These are phyloP conservation scores for Drosophila emarginata DNA, from an alignment of 2,888 invertebrate genomes.

Conservation along the genomic window DNA sequence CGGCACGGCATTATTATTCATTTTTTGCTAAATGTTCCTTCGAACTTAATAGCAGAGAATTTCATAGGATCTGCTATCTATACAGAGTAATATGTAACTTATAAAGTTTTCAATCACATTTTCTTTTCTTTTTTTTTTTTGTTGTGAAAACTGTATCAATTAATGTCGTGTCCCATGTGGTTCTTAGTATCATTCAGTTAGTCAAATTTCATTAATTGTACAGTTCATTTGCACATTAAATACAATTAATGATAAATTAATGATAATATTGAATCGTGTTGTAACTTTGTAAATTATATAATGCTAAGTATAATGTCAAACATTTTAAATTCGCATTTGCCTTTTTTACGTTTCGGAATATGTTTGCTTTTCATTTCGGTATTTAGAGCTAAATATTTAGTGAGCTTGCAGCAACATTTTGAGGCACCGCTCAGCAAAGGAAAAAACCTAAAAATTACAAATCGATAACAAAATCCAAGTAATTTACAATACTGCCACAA, in stretches of 20 bases:
- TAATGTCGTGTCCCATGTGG: background rate
- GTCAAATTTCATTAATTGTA: slow-evolving; percentile 47
- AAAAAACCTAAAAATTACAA: slow-evolving; percentile 16
- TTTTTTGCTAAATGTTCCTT: too few relatives aligned
- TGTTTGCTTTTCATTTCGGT: slow-evolving; percentile 57
- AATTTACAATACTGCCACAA: slow-evolving; percentile 78
- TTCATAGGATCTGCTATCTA: too few relatives aligned
- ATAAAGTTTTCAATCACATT: too few relatives aligned
- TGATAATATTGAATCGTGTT: slow-evolving; percentile 19
- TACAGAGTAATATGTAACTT: too few relatives aligned
- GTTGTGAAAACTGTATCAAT: background rate
- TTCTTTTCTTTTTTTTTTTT: too few relatives aligned
- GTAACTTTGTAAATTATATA: slow-evolving; percentile 52
- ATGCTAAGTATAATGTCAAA: slow-evolving; percentile 69
- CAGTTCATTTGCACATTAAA: slow-evolving; percentile 67
- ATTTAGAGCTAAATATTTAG: slow-evolving; percentile 66
- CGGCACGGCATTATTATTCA: slow-evolving; percentile 20
- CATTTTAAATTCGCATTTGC: slow-evolving; percentile 52
- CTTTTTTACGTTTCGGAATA: slow-evolving; percentile 66
- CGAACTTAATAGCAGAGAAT: too few relatives aligned
- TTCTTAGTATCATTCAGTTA: slow-evolving; percentile 4
- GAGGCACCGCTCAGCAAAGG: slow-evolving; percentile 21
- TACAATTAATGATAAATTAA: slow-evolving; percentile 29
- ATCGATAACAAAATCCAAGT: slow-evolving; percentile 55
- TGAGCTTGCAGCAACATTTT: slow-evolving; percentile 50